Conservation (phyloP, 2,797 vertebrate genomes). For the Parambassis ranga region DNA sequence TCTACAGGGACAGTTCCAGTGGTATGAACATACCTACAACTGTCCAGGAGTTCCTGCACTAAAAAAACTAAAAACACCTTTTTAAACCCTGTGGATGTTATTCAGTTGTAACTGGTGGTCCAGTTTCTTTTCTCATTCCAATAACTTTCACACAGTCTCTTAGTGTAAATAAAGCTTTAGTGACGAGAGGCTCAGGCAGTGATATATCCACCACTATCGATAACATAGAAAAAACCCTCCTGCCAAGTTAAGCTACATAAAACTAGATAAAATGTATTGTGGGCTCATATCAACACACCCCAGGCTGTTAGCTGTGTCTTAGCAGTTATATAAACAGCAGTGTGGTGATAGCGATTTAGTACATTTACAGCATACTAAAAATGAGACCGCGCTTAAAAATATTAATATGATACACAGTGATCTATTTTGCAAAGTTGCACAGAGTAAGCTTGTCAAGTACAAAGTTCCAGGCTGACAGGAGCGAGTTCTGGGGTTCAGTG, state of each 20-base stretch:
- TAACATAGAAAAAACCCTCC: not conserved
- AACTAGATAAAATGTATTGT: not conserved
- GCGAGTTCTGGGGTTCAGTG: not conserved
- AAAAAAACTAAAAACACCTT: no score
- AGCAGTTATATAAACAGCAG: constrained; percentile 19
- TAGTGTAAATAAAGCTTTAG: not conserved
- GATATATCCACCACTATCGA: not conserved
- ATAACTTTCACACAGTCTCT: not conserved
- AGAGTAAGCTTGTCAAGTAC: not conserved
- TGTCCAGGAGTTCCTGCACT: no score
- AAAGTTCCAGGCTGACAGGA: not conserved
- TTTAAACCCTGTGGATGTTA: no score
- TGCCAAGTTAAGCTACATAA: not conserved
- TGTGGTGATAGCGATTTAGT: not conserved
- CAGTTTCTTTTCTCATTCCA: no score
- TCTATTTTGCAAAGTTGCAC: constrained; percentile 9
- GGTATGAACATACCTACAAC: no score
- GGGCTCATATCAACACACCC: not conserved
- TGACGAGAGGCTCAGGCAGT: not conserved
- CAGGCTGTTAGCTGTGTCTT: not conserved
- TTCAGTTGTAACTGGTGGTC: no score
- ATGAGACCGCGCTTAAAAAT: constrained; percentile 26
- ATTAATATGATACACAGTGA: constrained; percentile 9
- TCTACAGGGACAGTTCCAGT: no score
- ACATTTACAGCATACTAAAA: not conserved